Evolutionary conservation across 2,113 vertebrate genomes (phyloP).

Genomic region (Mesoclemmys tuberculata): DNA sequence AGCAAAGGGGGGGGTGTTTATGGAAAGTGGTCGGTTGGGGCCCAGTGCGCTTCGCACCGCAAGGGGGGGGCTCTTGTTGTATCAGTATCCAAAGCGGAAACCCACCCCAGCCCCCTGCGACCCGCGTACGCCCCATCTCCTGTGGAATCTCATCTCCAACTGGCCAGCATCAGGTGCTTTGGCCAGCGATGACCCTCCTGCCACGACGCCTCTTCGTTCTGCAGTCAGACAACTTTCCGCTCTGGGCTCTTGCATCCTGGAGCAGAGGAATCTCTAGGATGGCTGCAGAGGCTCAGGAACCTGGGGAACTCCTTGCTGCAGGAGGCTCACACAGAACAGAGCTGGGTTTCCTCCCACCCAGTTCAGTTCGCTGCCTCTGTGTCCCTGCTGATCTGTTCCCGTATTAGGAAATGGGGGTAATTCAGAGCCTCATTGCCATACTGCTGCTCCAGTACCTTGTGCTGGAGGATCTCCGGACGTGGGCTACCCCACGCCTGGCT

Average conservation of each 20-base stretch:
- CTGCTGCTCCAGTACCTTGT: not conserved
- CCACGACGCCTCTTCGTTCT: not conserved
- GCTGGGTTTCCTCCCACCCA: not conserved
- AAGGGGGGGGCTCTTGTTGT: not conserved
- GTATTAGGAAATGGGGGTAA: not conserved
- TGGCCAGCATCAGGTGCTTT: not conserved
- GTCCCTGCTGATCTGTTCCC: not conserved
- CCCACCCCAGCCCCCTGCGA: not conserved
- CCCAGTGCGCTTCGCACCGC: not conserved
- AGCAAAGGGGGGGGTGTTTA: slow-evolving; percentile 9
- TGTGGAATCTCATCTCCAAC: not conserved
- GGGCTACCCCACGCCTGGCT: not conserved
- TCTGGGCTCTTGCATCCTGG: not conserved
- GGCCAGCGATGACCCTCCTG: not conserved
- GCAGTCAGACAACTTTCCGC: too few species aligned
- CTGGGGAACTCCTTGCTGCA: not conserved
- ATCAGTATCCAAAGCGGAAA: not conserved
- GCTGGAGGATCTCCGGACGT: not conserved
- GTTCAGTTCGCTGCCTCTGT: not conserved
- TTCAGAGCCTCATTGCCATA: not conserved
- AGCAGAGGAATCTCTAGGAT: not conserved
- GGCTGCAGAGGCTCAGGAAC: not conserved
- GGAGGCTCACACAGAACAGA: not conserved
- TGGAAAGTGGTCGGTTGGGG: not conserved
- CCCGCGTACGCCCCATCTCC: too few species aligned